Evolutionary conservation across 2,797 vertebrate species (phyloP), one percentile per base, ranked within the genome.

Genomic region (Pygocentrus nattereri): DNA sequence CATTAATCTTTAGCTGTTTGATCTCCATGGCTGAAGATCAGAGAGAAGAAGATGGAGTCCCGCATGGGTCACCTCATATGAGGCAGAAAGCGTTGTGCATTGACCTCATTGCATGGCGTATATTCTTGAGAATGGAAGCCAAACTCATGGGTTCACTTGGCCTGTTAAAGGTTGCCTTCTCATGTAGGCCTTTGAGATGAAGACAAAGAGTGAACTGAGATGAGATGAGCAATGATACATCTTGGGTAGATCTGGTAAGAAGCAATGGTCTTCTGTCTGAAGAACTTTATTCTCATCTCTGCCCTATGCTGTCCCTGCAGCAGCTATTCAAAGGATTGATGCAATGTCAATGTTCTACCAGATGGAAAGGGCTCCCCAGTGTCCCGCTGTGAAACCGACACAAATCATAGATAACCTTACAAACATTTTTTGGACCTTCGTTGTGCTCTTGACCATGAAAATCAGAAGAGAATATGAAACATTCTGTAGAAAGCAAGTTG

Each of bases 1-100:
- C 76, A 74, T 69, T 67, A 69, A 58, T 38, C 59, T 10, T 30
- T 49, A 16, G 41, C 38, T 49, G 64, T 83, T 83, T 81, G 65
- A 79, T 79, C 74, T 71, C 19, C 30, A 41, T 65, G 61, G 49
- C 50, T 65, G n/a, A 44, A 52, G 73, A 81, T 71, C 38, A 70
- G 68, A 70, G 62, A 34, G 18, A 21, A 30, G 59, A 27, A 19
- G 76, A 65, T 62, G 44, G 74, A n/a, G 25, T 73, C 23, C 34
- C 38, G 38, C 59, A 67, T 21, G 25, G 75, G 5, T 78, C 76
- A 77, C 47, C 69, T 72, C 12, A 8, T 44, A 25, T 38, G 65
- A 62, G 65, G 27, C 61, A 65, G 68, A 44, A 64, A 54, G 56
- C 44, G 30, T 30, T 50, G 47, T 56, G 27, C 31, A 27, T 30